Evolutionary conservation across 2,888 invertebrate genomes (phyloP), one percentile per base, ranked within the genome.

Genomic region (Myopa tessellatipennis): DNA sequence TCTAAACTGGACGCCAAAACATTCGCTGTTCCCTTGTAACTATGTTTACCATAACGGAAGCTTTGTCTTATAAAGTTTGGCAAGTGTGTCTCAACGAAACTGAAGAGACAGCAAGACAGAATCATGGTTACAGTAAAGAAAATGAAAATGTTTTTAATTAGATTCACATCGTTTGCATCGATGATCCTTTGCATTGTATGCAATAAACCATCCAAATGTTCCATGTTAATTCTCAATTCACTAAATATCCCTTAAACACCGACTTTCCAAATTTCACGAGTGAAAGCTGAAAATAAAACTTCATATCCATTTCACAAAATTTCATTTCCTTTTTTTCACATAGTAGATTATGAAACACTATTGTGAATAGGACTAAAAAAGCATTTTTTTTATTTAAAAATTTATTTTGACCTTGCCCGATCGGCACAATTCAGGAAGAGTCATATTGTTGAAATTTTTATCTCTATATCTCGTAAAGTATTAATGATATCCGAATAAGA

Each of bases 31-130:
- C 91, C 91, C 83, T 91, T 91, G 81, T 92, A 91, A 0, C 92
- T 91, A 83, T 92, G 93, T 88, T 95, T 95, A 16, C 96, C 96
- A 88, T 94, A 95, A 38, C 92, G 91, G 86, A 93, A 93, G 0
- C 91, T 90, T 86, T 93, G 93, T 40, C 91, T 91, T 6, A 96
- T 89, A 81, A 92, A 90, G 1, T 89, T 88, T 3, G 96, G 95
- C 68, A 96, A 84, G 85, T 92, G 90, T 71, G 91, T 90, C 85
- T 95, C 94, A 78, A 92, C 90, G 78, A 91, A 90, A 86, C 92
- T 93, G 40, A 95, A 90, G 67, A 94, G 85, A 83, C 92, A 87
- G 68, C 94, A 93, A 65, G 92, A 85, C 72, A 92, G 85, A 0
- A 92, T 91, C 63, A 89, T 89, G n/a, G 84, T 81, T 0, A 85